Percentiles rank a stretch among this genome's conserved stretches.
These are phyloP conservation scores for Saxicola maurus DNA, from an alignment of 2,797 vertebrate genomes.

Conservation along the genomic window DNA sequence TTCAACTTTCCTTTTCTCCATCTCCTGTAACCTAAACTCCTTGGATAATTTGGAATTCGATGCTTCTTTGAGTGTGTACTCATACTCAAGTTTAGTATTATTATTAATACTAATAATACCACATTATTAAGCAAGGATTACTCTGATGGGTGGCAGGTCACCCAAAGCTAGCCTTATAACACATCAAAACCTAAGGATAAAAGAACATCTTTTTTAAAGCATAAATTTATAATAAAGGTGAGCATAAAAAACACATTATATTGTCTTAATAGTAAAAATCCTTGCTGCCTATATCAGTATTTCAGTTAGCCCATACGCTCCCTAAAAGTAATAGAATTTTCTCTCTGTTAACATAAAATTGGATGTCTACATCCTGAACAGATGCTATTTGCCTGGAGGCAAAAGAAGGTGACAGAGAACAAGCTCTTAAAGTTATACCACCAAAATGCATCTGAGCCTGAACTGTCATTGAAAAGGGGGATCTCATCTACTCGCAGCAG, in stretches of 20 bases:
- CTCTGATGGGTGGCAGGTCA: not conserved
- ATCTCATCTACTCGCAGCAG: not conserved
- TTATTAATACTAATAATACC: no score
- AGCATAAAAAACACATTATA: not conserved
- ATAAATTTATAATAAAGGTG: not conserved
- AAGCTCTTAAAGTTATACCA: not conserved
- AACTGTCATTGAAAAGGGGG: not conserved
- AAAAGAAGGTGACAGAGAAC: not conserved
- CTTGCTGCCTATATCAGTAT: not conserved
- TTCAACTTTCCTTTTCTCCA: not conserved
- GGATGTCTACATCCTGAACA: not conserved
- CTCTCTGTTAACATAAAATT: not conserved
- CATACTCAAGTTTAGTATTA: not conserved
- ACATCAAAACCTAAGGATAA: not conserved
- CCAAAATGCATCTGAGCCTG: not conserved
- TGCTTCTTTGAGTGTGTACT: not conserved
- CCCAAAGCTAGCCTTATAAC: not conserved
- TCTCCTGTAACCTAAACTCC: not conserved
- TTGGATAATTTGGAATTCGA: not conserved
- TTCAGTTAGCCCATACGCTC: not conserved
- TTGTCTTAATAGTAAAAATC: not conserved
- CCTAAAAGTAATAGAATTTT: not conserved
- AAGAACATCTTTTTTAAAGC: not conserved
- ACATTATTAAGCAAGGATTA: not conserved
- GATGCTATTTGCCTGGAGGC: not conserved